phyloP scores from a whole-genome alignment of 1,140 invertebrate species.

The Drosophila sp. region DNA sequence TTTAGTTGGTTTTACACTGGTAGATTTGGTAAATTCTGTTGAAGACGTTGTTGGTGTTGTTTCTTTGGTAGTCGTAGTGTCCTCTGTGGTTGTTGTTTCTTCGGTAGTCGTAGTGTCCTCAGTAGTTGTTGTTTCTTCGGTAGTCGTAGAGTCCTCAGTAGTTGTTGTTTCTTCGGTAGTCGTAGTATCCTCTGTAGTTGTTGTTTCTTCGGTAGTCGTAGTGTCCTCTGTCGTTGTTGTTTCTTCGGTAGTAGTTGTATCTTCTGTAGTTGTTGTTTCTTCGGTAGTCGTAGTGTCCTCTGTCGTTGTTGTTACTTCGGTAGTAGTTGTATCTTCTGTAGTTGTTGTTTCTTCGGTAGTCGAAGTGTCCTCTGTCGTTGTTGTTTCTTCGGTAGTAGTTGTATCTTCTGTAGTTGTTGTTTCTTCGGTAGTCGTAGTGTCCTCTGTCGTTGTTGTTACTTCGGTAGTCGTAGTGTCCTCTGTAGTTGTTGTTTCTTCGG shows the following conservation, averaged over 20 bases:
- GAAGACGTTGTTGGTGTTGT: not conserved
- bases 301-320: not conserved
- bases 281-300: not conserved
- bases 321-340: not conserved
- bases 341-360: not conserved
- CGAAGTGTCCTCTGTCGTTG: too few species aligned
- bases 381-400: not conserved
- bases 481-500: not conserved
- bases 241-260: not conserved
- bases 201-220: not conserved
- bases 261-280: too few species aligned
- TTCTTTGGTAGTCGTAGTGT: not conserved
- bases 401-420: too few species aligned
- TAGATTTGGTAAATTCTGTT: too few species aligned
- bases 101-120: not conserved
- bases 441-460: not conserved
- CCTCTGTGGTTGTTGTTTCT: too few species aligned
- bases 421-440: not conserved
- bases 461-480: not conserved
- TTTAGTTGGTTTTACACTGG: not conserved
- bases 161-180: not conserved
- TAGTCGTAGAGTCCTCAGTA: not conserved
- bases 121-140: not conserved
- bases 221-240: not conserved
- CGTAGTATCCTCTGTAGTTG: not conserved